Evolutionary conservation across 2,797 vertebrate genomes (phyloP), one percentile per base, ranked within the genome.

Genomic region (Merluccius polli): DNA sequence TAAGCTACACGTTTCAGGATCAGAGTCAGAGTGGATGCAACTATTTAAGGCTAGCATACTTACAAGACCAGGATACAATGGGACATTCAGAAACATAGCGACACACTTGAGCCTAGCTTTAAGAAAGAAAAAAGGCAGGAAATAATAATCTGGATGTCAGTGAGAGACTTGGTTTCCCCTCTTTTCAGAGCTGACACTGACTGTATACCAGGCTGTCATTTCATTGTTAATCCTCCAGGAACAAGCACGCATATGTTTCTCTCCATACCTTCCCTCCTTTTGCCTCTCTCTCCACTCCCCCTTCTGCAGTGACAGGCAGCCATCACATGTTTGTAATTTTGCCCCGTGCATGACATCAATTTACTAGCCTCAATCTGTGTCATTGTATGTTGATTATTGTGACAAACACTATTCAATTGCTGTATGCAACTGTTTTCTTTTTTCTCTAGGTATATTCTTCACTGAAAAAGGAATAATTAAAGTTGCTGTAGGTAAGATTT

Each of bases 281-380:
- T 70, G 32, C 73, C 33, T n/a, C 31, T 11, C 32, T 63, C 48
- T 70, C 48, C 70, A 70, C 59, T 65, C 38, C 63, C 74, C 73
- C 67, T 24, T 44, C 29, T 36, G 32, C 80, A 71, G 31, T 7
- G 59, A 76, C 77, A 73, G 73, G 73, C 70, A 27, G 73, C 73
- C 85, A 81, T 92, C 93, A 93, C 82, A 86, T 70, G 59, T 78
- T 84, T 88, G 83, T 77, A 88, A 92, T 91, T 89, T 0, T 73
- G 72, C 38, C 1, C 9, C 5, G 72, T 91, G 87, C 92, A 88
- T 93, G 92, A 92, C 77, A 41, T 71, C 74, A 71, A 83, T 87
- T 89, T 75, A 74, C 52, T 38, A 78, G 69, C 27, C 27, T 68
- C 67, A 69, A 30, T 69, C 31, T 69, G 67, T 18, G 59, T 7